Evolutionary conservation across 2,113 vertebrate species (phyloP), one percentile per base, ranked within the genome.

Genomic region (Phrynocephalus versicolor): DNA sequence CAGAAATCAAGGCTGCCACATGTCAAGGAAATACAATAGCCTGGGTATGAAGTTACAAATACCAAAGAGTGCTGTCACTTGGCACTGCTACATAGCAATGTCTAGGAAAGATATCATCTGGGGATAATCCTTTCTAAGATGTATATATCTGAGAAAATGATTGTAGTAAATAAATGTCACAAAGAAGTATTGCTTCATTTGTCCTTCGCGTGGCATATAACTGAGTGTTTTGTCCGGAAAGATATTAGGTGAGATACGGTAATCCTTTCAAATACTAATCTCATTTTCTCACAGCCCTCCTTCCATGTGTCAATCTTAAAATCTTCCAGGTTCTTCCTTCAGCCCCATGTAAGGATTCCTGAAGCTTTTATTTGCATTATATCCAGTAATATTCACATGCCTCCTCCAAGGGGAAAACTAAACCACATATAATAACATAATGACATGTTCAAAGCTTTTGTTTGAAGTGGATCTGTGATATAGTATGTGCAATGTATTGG

Each of bases 91-190:
- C 78, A 41, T 21, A 78, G 27, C 18, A 23, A 18, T 13, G 10
- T 39, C 39, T 41, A 69, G 15, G 55, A 62, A 45, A 77, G 33
- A 71, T 88, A 55, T 55, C 73, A 85, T 71, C n/a, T 37, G 57
- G 51, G 57, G 45, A 65, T 72, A 85, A 78, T 71, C 39, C 45
- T 81, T 81, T 30, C 72, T 88, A 81, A 85, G n/a, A 57, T 88
- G 79, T 78, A 30, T 60, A 30, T 78, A 60, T 78, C 25, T 39
- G 55, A 55, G 35, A 62, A 37, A n/a, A n/a, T n/a, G 33, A 64
- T 37, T 67, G 79, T 51, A 73, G 67, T 33, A 57, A 73, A 79
- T 23, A 58, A 74, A 81, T 65, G 60, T 67, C 62, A 86, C 55
- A 81, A 35, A 70, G 64, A 37, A 21, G 8, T 79, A 23, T 45